Percentiles rank a stretch among this genome's conserved stretches.
Evolutionary conservation across 2,888 invertebrate species (phyloP).

Genomic region (Hirtodrosophila trivittata): DNA sequence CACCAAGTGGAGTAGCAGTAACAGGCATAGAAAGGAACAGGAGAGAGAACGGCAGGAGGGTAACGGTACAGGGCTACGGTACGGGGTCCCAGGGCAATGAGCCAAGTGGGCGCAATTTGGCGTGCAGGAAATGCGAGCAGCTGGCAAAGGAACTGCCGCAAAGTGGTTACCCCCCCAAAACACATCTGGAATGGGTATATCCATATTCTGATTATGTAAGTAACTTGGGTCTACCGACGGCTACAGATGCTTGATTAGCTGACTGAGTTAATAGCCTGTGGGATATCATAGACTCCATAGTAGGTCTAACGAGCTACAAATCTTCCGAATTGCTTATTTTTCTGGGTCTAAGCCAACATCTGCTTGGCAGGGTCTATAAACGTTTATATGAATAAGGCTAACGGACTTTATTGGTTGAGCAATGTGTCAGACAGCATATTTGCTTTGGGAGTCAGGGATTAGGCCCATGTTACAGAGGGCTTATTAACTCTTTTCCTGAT

Average conservation of each 20-base stretch:
- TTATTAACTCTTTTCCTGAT: too few relatives aligned
- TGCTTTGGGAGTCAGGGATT: too few relatives aligned
- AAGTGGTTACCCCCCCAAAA: slow-evolving; percentile 38
- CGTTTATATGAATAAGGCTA: too few relatives aligned
- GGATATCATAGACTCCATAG: slow-evolving; percentile 5
- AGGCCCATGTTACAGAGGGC: too few relatives aligned
- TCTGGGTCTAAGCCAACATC: neutral
- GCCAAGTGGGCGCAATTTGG: slow-evolving; percentile 75
- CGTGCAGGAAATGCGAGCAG: slow-evolving; percentile 64
- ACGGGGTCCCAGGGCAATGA: slow-evolving; percentile 55
- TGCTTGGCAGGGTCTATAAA: too few relatives aligned
- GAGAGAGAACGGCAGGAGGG: too few relatives aligned
- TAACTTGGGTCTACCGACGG: slow-evolving; percentile 3
- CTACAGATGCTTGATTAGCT: slow-evolving; percentile 16
- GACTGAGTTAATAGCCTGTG: slow-evolving; percentile 8
- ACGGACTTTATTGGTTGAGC: too few relatives aligned
- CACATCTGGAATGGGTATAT: slow-evolving; percentile 17
- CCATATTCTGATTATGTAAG: slow-evolving; percentile 16
- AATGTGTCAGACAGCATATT: too few relatives aligned
- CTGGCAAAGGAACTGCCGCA: slow-evolving; percentile 59
- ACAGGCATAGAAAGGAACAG: too few relatives aligned
- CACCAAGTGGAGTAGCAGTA: slow-evolving; percentile 11
- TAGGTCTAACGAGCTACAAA: neutral
- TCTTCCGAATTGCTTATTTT: neutral
- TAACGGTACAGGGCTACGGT: too few relatives aligned